phyloP scores from a whole-genome alignment of 2,888 invertebrate species.

The Notocelia uddmanniana region DNA sequence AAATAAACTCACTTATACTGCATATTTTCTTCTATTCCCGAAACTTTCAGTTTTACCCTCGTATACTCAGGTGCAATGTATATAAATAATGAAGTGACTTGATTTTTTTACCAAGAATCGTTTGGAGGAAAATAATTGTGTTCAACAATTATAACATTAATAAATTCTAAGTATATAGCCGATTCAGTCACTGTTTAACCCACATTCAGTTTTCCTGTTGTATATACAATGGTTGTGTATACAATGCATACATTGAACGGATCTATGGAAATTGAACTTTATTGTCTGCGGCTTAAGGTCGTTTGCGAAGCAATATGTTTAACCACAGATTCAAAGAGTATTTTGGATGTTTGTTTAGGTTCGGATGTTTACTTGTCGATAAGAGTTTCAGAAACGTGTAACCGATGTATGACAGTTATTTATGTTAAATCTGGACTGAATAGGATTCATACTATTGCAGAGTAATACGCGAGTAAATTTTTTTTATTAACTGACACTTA shows the following conservation, averaged over 20 bases:
- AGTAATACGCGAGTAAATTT: too few species aligned
- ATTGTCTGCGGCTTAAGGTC: neutral
- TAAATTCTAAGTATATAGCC: slow-evolving; percentile 16
- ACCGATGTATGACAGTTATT: slow-evolving; percentile 25
- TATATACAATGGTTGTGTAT: slow-evolving; percentile 8
- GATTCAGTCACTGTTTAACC: slow-evolving; percentile 30
- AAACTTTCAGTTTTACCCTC: too few species aligned
- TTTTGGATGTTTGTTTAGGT: slow-evolving; percentile 32
- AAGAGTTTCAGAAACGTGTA: slow-evolving; percentile 27
- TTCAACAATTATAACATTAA: slow-evolving; percentile 12
- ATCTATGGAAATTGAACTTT: neutral
- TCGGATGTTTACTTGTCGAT: slow-evolving; percentile 31
- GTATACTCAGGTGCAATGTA: too few species aligned
- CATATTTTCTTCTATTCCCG: too few species aligned
- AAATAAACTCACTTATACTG: too few species aligned
- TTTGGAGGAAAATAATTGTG: slow-evolving; percentile 1
- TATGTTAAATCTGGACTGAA: slow-evolving; percentile 3
- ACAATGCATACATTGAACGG: neutral
- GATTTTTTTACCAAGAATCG: neutral
- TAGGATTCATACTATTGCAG: neutral
- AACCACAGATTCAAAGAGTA: slow-evolving; percentile 18
- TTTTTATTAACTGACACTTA: too few species aligned
- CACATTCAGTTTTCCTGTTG: slow-evolving; percentile 36
- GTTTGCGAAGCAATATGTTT: neutral
- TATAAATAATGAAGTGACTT: too few species aligned